These are phyloP conservation scores for Bombycilla garrulus DNA, from an alignment of 2,113 vertebrate genomes.

Conservation along the genomic window DNA sequence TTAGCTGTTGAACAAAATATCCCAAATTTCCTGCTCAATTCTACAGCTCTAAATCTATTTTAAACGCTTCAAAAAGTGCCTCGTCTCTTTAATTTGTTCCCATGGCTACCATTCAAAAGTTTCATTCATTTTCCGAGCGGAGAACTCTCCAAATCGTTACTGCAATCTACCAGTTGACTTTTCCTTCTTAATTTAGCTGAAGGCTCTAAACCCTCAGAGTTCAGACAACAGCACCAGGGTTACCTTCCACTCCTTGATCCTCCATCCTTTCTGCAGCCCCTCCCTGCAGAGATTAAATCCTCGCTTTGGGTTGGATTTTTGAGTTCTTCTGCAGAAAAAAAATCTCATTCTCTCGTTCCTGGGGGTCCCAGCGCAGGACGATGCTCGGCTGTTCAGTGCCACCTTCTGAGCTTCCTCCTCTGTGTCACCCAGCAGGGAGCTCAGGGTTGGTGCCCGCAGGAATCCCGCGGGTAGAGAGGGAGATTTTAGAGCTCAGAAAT, in stretches of 20 bases:
- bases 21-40: not conserved
- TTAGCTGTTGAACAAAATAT: not conserved
- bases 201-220: not conserved
- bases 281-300: not conserved
- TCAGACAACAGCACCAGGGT: not conserved
- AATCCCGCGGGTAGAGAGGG: not conserved
- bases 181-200: slow-evolving; percentile 6
- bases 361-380: not conserved
- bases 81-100: slow-evolving; percentile 51
- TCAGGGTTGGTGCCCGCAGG: too few species aligned
- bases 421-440: not conserved
- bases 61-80: not conserved
- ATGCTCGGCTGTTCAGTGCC: not conserved
- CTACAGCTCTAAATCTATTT: not conserved
- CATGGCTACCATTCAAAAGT: slow-evolving; percentile 56
- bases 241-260: not conserved
- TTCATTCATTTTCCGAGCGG: slow-evolving; percentile 5
- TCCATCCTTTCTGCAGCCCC: not conserved
- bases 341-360: fast-evolving
- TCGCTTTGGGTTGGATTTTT: not conserved
- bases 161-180: slow-evolving; percentile 17
- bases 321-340: not conserved
- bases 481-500: not conserved
- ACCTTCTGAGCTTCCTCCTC: not conserved
- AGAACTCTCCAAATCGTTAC: not conserved